Evolutionary conservation across 1,140 invertebrate genomes (phyloP).

Genomic region (Drosophila persimilis): DNA sequence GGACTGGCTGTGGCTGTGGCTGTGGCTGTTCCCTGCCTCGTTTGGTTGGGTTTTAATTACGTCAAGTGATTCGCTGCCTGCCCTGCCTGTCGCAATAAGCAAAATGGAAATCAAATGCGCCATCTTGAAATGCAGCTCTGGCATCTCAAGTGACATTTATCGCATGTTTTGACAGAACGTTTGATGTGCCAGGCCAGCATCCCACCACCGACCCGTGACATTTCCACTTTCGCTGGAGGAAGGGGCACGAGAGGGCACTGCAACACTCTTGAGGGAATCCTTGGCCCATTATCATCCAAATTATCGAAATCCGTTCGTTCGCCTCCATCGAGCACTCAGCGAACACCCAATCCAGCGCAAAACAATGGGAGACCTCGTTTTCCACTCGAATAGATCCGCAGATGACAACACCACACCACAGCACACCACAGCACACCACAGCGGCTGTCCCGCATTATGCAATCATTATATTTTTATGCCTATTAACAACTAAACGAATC

Average conservation of each 20-base stretch:
- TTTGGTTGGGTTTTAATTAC: conserved; percentile 61
- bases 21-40: not conserved
- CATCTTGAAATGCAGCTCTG: conserved; percentile 45
- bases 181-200: conserved; percentile 41
- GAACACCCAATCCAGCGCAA: conserved; percentile 1
- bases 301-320: not conserved
- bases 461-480: conserved; percentile 75
- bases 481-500: conserved; percentile 66
- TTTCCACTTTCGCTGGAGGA: conserved; percentile 10
- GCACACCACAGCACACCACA: no score
- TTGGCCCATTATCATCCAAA: conserved; percentile 9
- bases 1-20: conserved; percentile 3
- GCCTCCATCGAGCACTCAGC: not conserved
- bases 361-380: conserved; percentile 54
- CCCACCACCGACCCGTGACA: conserved; percentile 19
- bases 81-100: conserved; percentile 48
- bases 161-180: conserved; percentile 61
- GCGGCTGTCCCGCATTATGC: conserved; percentile 50
- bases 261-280: conserved; percentile 6
- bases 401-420: conserved; percentile 46
- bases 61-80: conserved; percentile 60
- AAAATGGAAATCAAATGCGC: conserved; percentile 73
- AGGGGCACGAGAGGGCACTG: not conserved
- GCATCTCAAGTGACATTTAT: conserved; percentile 64
- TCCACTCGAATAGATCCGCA: conserved; percentile 64